Evolutionary conservation across 2,113 vertebrate genomes (phyloP), one percentile per base, ranked within the genome.

Genomic region (Saccopteryx leptura): DNA sequence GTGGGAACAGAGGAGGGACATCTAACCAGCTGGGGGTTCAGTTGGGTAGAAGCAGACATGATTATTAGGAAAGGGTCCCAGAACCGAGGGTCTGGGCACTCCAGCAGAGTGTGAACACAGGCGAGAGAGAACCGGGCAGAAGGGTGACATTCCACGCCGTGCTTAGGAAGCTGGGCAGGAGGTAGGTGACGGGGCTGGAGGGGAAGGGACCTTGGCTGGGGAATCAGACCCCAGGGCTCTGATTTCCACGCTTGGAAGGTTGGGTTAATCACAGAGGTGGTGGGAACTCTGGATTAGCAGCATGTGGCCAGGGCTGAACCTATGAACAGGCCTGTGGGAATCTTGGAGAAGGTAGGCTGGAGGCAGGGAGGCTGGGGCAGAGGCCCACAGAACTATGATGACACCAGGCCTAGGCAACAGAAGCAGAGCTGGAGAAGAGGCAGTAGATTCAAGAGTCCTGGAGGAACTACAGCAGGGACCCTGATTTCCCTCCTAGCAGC

Each of bases 1-100:
- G 0, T 9, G 81, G n/a, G 52, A 26, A 83, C 31, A 60, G 13
- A 60, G 48, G 24, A 56, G 23, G 72, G 28, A 31, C 69, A 21
- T 8, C 15, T 15, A 78, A 18, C 8, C 11, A 23, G 79, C 26
- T 3, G 12, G 19, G 58, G 33, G 33, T 21, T 13, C 6, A 26
- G 9, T 8, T 9, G n/a, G 7, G 3, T 6, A 10, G 66, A 31
- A 7, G 71, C 7, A 46, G 68, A 26, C 0, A 0, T 2, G 18
- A 61, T n/a, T 7, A 5, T 71, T 1, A 69, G 66, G 60, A 66
- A 74, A 86, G 18, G n/a, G 11, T 6, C 48, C 24, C 39, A 9
- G 60, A 33, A 26, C 1, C 18, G 13, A 9, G 21, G 1, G 54
- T n/a, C 9, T 14, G 61, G 15, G 18, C 61, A 46, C 2, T 8